Base-by-base conservation (phyloP, 2,888 invertebrate genomes). In the Gerris lacustris region DNA sequence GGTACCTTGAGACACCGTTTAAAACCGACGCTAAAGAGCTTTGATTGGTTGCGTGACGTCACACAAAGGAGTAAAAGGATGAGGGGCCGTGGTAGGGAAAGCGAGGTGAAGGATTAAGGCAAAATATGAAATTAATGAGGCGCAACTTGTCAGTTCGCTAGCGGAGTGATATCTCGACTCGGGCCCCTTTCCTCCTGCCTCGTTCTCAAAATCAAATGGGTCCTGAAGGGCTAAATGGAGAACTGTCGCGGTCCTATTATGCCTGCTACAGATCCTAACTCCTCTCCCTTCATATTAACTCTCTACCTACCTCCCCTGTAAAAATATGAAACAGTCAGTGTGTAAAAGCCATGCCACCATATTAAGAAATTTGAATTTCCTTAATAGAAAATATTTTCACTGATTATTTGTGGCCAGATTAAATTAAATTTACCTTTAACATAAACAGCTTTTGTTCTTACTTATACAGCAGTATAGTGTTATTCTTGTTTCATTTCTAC, bases 61-160 rank as follows among this genome's bases (percentile, higher is more conserved):
- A 55, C 15, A 55, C 55, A 11, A 55, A 55, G 55, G 15, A 11
- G 55, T 11, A 55, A 55, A 55, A 55, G 11, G 11, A 55, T 55
- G 55, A 9, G 55, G 18, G 67, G 47, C 45, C 15, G 66, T 11
- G 45, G 69, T 9, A 31, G 68, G 68, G 45, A 7, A n/a, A 11
- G 71, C 67, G 45, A 67, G 31, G 44, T 45, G 67, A 55, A 44
- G 67, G 69, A 71, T 64, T 68, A 67, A 67, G n/a, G 67, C 63
- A 69, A 70, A 68, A 68, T 68, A 68, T 67, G 47, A 55, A 55
- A 55, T 55, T 55, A 55, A 55, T 55, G 55, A 55, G 55, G 55
- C 55, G 55, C 55, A 55, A 55, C 55, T 55, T 55, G 55, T 55
- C 55, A 55, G 15, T 15, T 55, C 55, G 15, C 9, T 55, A 55